A percentile compares a stretch with the other conserved stretches of the same genome.
Conservation (phyloP, 2,797 vertebrate genomes). For the Pseudomugil tenellus region DNA sequence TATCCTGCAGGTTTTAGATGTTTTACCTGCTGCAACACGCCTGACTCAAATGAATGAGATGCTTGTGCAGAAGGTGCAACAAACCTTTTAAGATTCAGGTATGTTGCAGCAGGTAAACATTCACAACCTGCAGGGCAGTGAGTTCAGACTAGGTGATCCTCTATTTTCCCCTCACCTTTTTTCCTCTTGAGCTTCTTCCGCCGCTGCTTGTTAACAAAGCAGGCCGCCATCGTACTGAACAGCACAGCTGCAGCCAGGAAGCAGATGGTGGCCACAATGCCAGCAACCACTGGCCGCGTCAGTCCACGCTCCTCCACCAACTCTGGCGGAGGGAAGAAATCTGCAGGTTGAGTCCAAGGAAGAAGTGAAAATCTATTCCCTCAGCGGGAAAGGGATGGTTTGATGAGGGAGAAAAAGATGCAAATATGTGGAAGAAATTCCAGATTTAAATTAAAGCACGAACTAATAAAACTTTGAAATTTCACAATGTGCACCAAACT, state of each 20-base stretch:
- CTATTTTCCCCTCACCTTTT: slow-evolving; percentile 85
- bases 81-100: no score
- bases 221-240: slow-evolving; percentile 96
- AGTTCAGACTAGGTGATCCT: neutral
- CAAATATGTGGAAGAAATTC: neutral
- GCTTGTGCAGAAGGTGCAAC: no score
- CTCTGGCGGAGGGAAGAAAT: slow-evolving; percentile 95
- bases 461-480: neutral
- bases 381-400: neutral
- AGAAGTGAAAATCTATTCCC: slow-evolving; percentile 1
- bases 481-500: neutral
- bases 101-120: no score
- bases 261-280: slow-evolving; percentile 98
- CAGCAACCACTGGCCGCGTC: slow-evolving; percentile 94
- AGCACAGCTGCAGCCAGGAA: slow-evolving; percentile 96
- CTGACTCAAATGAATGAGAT: no score
- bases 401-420: neutral
- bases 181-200: slow-evolving; percentile 95
- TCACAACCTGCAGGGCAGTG: no score
- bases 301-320: slow-evolving; percentile 92
- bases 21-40: no score
- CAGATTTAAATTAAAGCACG: neutral
- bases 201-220: slow-evolving; percentile 98
- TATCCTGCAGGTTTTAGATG: no score
- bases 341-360: slow-evolving; percentile 68